Conservation (phyloP, 2,797 vertebrate genomes). For the Lepus townsendii region DNA sequence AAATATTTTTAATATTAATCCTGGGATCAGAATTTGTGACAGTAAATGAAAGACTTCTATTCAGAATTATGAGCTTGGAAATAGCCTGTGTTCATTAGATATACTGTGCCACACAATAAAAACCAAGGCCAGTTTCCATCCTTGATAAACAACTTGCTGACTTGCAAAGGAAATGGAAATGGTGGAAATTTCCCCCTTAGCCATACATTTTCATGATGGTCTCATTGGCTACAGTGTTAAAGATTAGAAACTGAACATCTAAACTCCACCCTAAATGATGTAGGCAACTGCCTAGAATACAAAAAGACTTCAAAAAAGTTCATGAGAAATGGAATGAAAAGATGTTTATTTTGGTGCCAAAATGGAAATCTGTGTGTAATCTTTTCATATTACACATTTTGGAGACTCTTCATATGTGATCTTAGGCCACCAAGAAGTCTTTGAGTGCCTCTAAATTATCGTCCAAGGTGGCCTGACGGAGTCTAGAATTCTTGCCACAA, state of each 20-base stretch:
- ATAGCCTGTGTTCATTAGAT: background rate
- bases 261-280: background rate
- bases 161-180: conserved; percentile 21
- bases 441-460: background rate
- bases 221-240: background rate
- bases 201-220: background rate
- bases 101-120: background rate
- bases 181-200: background rate
- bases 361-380: no score
- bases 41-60: background rate
- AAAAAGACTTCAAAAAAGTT: no score
- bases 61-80: background rate
- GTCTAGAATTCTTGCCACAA: background rate
- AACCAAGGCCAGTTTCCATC: background rate
- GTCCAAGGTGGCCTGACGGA: background rate
- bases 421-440: background rate
- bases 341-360: no score
- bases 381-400: no score
- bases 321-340: no score
- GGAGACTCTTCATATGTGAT: background rate
- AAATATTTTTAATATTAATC: conserved; percentile 1
- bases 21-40: conserved; percentile 32
- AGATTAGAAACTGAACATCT: conserved; percentile 1
- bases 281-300: background rate
- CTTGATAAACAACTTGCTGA: background rate